Evolutionary conservation across 2,888 invertebrate genomes (phyloP), one percentile per base, ranked within the genome.

Genomic region (Philopedon plagiatum): DNA sequence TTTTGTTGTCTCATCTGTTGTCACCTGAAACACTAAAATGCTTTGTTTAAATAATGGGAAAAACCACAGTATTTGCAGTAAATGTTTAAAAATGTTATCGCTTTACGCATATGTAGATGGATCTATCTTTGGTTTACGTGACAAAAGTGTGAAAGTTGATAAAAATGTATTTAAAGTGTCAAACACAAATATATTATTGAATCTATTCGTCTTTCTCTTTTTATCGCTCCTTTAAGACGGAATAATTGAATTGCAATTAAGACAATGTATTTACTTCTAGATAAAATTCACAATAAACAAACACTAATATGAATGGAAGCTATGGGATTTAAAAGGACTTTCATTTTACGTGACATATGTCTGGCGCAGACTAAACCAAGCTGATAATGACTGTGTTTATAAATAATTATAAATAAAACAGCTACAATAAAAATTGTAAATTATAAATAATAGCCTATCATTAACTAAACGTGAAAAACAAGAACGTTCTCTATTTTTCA

Each of bases 71-170:
- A 46, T 46, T 46, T 15, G 44, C 19, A 9, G 11, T 46, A 46
- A 46, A 19, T 15, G 13, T 39, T 46, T 9, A 46, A 3, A 15
- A 46, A 46, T 21, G 1, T 7, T 13, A 13, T 3, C 26, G 13
- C 9, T 29, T 0, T 29, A 26, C 15, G 29, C 13, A 13, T 18
- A 34, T 1, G 3, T 2, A 21, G 19, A 21, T 9, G 21, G 21
- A 8, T 21, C 19, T 46, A 13, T 21, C 3, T 34, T 32, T 32
- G 56, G 56, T 34, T 32, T 56, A 56, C 56, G 56, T 56, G 56
- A 56, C 56, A 56, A 56, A 34, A 56, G 56, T 29, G 15, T 18
- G 2, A 8, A 19, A 32, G 0, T 32, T 9, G 56, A 56, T 56
- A 56, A 56, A 13, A 15, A 34, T 32, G 18, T 32, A 15, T 5